Evolutionary conservation across 2,888 invertebrate genomes (phyloP).

Genomic region (Osmoderma eremita): DNA sequence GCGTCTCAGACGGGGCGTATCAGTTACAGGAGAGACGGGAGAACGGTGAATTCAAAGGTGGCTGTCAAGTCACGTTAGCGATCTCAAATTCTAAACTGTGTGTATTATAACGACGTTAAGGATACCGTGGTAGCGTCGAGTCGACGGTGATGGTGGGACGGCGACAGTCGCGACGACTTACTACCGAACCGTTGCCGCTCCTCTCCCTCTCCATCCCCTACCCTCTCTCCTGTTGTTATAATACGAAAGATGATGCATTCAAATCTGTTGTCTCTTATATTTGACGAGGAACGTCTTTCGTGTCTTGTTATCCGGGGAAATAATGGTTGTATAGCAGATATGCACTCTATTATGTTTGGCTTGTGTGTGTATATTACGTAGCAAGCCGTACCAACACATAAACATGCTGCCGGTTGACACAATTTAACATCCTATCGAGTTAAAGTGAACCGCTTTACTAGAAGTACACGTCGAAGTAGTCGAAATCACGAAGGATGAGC

Average conservation of each 20-base stretch:
- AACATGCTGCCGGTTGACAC: conserved; percentile 25
- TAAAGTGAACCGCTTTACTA: conserved; percentile 29
- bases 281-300: conserved; percentile 44
- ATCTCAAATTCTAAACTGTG: conserved; percentile 50
- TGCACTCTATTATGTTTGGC: conserved; percentile 28
- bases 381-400: conserved; percentile 11
- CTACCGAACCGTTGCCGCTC: background rate
- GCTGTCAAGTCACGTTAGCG: conserved; percentile 59
- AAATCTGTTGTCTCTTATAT: conserved; percentile 48
- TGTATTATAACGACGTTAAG: conserved; percentile 34
- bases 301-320: conserved; percentile 34
- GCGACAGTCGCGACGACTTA: background rate
- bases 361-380: background rate
- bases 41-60: conserved; percentile 57
- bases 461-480: too few species aligned
- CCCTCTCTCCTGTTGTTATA: background rate
- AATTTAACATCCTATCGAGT: conserved; percentile 33
- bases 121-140: conserved; percentile 11
- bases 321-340: conserved; percentile 32
- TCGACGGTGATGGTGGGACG: conserved; percentile 4
- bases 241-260: conserved; percentile 47
- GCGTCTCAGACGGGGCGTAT: conserved; percentile 51
- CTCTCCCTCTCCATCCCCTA: background rate
- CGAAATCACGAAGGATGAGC: too few species aligned
- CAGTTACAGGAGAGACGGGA: conserved; percentile 49